Evolutionary conservation across 1,140 invertebrate genomes (phyloP).

Genomic region (Drosophila ananassae): DNA sequence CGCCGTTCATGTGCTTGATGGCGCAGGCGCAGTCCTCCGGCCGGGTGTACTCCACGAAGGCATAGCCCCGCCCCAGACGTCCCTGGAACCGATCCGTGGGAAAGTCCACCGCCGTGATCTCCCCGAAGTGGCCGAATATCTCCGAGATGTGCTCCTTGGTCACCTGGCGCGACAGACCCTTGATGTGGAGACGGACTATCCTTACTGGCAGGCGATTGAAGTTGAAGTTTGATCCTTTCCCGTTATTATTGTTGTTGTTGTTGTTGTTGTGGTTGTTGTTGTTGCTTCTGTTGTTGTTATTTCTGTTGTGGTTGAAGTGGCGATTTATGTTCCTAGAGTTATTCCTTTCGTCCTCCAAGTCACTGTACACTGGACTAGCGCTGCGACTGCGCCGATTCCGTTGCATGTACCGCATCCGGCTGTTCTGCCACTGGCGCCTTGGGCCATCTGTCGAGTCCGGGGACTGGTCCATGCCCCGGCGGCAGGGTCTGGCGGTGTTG

Average conservation of each 20-base stretch:
- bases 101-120: constrained; percentile 55
- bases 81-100: constrained; percentile 37
- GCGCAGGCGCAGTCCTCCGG: constrained; percentile 53
- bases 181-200: constrained; percentile 55
- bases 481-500: not conserved
- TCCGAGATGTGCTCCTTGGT: constrained; percentile 58
- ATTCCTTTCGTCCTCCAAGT: not conserved
- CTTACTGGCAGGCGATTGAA: not conserved
- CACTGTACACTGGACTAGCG: not conserved
- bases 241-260: not conserved
- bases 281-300: no score
- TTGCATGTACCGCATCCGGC: not conserved
- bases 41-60: constrained; percentile 53
- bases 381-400: not conserved
- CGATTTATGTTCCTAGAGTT: no score
- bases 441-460: no score
- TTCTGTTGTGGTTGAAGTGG: no score
- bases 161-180: constrained; percentile 45
- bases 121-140: constrained; percentile 57
- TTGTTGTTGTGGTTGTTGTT: no score
- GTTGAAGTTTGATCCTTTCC: not conserved
- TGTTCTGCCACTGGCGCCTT: not conserved
- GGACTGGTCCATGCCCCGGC: not conserved
- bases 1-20: constrained; percentile 57
- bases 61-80: constrained; percentile 42